Evolutionary conservation across 2,888 invertebrate genomes (phyloP).

Genomic region (Timema podura): DNA sequence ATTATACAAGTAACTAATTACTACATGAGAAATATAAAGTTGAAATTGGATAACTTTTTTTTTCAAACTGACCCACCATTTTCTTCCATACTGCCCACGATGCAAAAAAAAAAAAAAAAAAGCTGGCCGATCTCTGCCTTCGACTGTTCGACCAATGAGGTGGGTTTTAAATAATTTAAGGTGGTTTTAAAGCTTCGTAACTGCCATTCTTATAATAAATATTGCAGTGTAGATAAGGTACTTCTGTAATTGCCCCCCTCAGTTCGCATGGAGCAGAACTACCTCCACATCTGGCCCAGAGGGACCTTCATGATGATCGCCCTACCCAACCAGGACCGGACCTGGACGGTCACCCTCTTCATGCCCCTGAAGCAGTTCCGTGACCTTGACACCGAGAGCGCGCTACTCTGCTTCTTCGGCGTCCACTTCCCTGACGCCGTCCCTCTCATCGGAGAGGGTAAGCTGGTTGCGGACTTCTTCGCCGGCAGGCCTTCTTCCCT

Average conservation of each 20-base stretch:
- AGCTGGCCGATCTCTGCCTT: too few relatives aligned
- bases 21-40: too few relatives aligned
- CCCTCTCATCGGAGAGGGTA: slow-evolving; percentile 70
- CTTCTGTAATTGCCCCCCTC: slow-evolving; percentile 32
- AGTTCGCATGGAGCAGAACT: slow-evolving; percentile 86
- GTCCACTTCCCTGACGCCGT: slow-evolving; percentile 82
- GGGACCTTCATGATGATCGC: slow-evolving; percentile 97
- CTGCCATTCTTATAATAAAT: too few relatives aligned
- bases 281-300: slow-evolving; percentile 96
- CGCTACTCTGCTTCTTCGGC: slow-evolving; percentile 71
- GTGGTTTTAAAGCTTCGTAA: too few relatives aligned
- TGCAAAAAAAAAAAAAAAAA: too few relatives aligned
- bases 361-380: slow-evolving; percentile 85
- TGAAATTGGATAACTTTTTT: too few relatives aligned
- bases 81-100: too few relatives aligned
- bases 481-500: slow-evolving; percentile 71
- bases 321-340: slow-evolving; percentile 85
- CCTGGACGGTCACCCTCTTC: slow-evolving; percentile 94
- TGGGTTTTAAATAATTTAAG: too few relatives aligned
- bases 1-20: too few relatives aligned
- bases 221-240: too few relatives aligned
- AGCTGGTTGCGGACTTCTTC: slow-evolving; percentile 71
- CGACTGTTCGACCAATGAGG: too few relatives aligned
- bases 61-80: too few relatives aligned
- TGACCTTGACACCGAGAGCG: slow-evolving; percentile 56